phyloP scores from a whole-genome alignment of 2,888 invertebrate genomes.

The Diarsia brunnea region DNA sequence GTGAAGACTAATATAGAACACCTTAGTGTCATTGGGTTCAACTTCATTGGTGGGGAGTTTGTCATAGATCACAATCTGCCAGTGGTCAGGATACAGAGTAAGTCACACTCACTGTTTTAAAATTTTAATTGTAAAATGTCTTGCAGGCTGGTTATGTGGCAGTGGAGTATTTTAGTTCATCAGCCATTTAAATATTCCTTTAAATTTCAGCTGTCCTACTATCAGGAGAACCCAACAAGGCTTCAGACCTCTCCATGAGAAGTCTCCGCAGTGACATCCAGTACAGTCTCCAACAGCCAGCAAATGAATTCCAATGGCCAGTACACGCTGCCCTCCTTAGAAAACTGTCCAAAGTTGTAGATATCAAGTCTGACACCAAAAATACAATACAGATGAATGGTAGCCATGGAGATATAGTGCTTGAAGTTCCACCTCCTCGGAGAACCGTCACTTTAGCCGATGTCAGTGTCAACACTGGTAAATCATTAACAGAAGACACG shows the following conservation, averaged over 20 bases:
- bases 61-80: slow-evolving; percentile 95
- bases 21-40: slow-evolving; percentile 93
- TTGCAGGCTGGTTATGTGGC: background rate
- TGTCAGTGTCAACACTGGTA: slow-evolving; percentile 86
- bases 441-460: slow-evolving; percentile 83
- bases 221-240: slow-evolving; percentile 87
- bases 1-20: slow-evolving; percentile 94
- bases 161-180: background rate
- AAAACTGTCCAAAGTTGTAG: slow-evolving; percentile 87
- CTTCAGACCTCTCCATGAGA: slow-evolving; percentile 86
- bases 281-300: slow-evolving; percentile 77
- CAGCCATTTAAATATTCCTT: slow-evolving; percentile 1
- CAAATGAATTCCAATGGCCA: slow-evolving; percentile 82
- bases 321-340: slow-evolving; percentile 85
- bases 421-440: slow-evolving; percentile 75
- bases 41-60: slow-evolving; percentile 93
- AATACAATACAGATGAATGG: slow-evolving; percentile 84
- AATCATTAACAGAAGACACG: slow-evolving; percentile 81
- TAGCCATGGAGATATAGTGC: slow-evolving; percentile 77
- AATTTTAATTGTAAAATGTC: background rate
- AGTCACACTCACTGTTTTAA: slow-evolving; percentile 74
- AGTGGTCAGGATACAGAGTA: slow-evolving; percentile 95
- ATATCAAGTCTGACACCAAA: slow-evolving; percentile 83
- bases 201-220: slow-evolving; percentile 83
- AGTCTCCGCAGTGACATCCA: slow-evolving; percentile 85